Percentiles rank a stretch among this genome's conserved stretches.
These are phyloP conservation scores for Tribolium castaneum DNA, from an alignment of 1,140 invertebrate species.

Conservation along the genomic window DNA sequence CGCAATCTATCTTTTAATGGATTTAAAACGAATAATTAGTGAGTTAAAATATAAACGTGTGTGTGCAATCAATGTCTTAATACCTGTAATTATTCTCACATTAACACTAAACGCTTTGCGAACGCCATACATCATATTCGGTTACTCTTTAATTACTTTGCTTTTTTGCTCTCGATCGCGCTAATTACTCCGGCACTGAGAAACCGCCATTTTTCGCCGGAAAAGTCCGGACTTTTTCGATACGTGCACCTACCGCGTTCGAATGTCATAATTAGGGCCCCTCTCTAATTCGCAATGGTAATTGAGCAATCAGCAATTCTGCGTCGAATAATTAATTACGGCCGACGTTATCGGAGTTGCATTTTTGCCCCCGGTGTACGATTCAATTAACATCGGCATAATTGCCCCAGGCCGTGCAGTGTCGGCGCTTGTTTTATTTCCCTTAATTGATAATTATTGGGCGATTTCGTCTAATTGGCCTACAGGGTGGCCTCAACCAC, in stretches of 20 bases:
- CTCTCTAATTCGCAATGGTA: conserved; percentile 29
- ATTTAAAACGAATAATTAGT: conserved; percentile 45
- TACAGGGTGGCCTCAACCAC: conserved; percentile 43
- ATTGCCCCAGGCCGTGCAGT: conserved; percentile 37
- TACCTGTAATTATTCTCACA: conserved; percentile 49
- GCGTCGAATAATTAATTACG: conserved; percentile 48
- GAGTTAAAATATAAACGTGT: conserved; percentile 37
- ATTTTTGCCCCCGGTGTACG: conserved; percentile 43
- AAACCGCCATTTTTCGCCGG: neutral
- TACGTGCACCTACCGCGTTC: neutral
- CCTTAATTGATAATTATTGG: conserved; percentile 57
- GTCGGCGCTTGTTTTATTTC: conserved; percentile 50
- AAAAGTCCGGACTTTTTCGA: no score
- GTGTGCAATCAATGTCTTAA: conserved; percentile 41
- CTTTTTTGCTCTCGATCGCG: conserved; percentile 17
- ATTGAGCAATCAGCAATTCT: conserved; percentile 35
- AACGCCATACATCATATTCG: conserved; percentile 42
- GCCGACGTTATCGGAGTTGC: conserved; percentile 43
- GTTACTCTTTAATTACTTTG: conserved; percentile 17
- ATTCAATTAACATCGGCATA: conserved; percentile 51
- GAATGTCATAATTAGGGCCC: conserved; percentile 9
- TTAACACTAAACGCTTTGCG: conserved; percentile 45
- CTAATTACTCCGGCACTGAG: neutral
- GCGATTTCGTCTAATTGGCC: conserved; percentile 54
- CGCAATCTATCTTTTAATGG: conserved; percentile 8